phyloP scores from a whole-genome alignment of 2,888 invertebrate species.

The Eledone cirrhosa region DNA sequence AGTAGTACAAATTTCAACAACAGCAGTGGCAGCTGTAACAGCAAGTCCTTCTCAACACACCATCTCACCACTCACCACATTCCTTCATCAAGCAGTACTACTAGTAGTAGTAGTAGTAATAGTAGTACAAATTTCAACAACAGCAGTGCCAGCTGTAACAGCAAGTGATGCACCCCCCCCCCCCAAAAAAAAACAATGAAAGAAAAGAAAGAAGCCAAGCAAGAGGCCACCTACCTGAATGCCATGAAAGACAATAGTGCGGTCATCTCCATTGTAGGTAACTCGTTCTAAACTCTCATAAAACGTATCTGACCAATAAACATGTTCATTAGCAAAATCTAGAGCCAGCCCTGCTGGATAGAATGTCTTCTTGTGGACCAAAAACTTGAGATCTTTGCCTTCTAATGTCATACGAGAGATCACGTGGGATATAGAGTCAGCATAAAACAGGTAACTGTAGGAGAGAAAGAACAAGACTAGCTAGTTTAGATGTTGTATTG shows the following conservation, averaged over 20 bases:
- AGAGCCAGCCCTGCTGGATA: conserved; percentile 87
- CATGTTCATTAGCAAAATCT: conserved; percentile 75
- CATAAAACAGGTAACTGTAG: conserved; percentile 84
- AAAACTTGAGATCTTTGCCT: conserved; percentile 75
- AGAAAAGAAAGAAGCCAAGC: neutral
- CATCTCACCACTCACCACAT: too few relatives aligned
- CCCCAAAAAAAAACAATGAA: too few relatives aligned
- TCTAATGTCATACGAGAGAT: conserved; percentile 88
- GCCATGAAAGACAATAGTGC: conserved; percentile 39
- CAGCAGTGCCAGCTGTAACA: too few relatives aligned
- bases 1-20: too few relatives aligned
- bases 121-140: too few relatives aligned
- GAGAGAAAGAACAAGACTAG: neutral
- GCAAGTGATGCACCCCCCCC: too few relatives aligned
- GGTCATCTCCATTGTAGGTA: conserved; percentile 78
- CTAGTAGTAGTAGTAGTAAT: too few relatives aligned
- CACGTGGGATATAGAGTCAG: conserved; percentile 83
- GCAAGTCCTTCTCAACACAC: too few relatives aligned
- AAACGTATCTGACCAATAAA: conserved; percentile 88
- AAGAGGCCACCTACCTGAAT: conserved; percentile 35
- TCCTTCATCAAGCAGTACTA: too few relatives aligned
- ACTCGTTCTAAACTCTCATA: conserved; percentile 72
- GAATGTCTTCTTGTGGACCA: conserved; percentile 76
- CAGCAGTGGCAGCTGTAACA: too few relatives aligned
- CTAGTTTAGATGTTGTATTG: neutral